Evolutionary conservation across 2,797 vertebrate genomes (phyloP), one percentile per base, ranked within the genome.

Genomic region (Bufotes viridis): DNA sequence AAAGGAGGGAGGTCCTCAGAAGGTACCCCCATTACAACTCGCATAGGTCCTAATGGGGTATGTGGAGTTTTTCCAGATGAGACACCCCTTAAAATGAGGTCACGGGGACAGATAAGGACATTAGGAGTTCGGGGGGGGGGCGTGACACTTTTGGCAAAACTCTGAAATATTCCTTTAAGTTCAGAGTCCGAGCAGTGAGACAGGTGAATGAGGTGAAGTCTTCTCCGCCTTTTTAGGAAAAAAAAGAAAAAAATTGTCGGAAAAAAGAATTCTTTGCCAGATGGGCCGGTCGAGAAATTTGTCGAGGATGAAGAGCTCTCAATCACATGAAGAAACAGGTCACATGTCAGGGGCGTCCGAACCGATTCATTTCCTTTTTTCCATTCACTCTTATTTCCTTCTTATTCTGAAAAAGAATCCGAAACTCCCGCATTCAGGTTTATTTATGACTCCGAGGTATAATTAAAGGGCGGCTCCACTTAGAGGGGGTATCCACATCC

Each of bases 191-290:
- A 51, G 34, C 17, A 58, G 13, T 74, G 17, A 61, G 4, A 58
- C 69, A 61, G 82, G 69, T 51, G 55, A 75, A n/a, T 13, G 55
- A 61, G 82, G 69, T 51, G 55, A 75, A n/a, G 13, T 51, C 70
- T 70, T 22, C 18, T 29, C 65, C 17, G 51, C 7, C 51, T 15
- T 57, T 42, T 58, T 9, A 81, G 18, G 61, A 13, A 13, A 29
- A 57, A 57, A 42, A 70, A 9, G 49, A 70, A 85, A 70, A 14
- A 63, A 70, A 85, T 49, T 51, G 42, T 61, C n/a, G 83, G 83
- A 85, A 85, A 85, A 63, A 76, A 26, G n/a, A 29, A 12, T 78
- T 53, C 61, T 49, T 22, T 85, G 83, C 83, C 83, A 85, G 63
- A 61, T 51, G 58, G 29, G 57, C 70, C 1, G 83, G 20, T 9